Percentiles rank a stretch among this genome's conserved stretches.
These are phyloP conservation scores for Forbesichthys agassizii DNA, from an alignment of 2,113 vertebrate genomes.

Conservation along the genomic window DNA sequence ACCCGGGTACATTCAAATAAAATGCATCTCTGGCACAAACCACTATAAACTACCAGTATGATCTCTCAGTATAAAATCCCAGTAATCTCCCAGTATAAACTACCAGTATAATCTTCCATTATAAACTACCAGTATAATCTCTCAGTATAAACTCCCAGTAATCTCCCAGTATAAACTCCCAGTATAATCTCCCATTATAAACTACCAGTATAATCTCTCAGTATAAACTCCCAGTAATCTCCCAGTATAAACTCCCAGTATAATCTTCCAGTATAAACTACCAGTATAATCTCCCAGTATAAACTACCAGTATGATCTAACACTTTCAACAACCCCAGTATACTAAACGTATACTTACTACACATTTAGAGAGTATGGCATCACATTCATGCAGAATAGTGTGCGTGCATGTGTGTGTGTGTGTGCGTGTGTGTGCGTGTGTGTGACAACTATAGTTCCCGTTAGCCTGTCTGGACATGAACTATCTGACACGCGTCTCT, in stretches of 20 bases:
- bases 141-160: not conserved
- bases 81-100: not conserved
- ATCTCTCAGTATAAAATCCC: no score
- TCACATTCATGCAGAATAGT: not conserved
- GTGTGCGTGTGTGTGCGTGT: not conserved
- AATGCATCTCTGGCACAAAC: no score
- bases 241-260: not conserved
- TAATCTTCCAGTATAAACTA: not conserved
- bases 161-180: not conserved
- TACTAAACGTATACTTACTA: not conserved
- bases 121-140: not conserved
- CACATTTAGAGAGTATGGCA: not conserved
- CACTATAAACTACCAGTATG: not conserved
- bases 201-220: not conserved
- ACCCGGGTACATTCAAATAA: not conserved
- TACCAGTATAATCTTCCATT: not conserved
- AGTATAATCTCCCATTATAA: not conserved
- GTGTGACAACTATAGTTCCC: slow-evolving; percentile 33
- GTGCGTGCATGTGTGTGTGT: slow-evolving; percentile 5
- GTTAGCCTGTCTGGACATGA: slow-evolving; percentile 48
- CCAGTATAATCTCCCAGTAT: no score
- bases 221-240: not conserved
- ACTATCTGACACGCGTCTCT: not conserved
- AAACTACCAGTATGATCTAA: not conserved
- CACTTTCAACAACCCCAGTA: no score